Percentiles rank a stretch among this genome's conserved stretches.
phyloP scores from a whole-genome alignment of 2,797 vertebrate genomes.

The Sebastes itinus region DNA sequence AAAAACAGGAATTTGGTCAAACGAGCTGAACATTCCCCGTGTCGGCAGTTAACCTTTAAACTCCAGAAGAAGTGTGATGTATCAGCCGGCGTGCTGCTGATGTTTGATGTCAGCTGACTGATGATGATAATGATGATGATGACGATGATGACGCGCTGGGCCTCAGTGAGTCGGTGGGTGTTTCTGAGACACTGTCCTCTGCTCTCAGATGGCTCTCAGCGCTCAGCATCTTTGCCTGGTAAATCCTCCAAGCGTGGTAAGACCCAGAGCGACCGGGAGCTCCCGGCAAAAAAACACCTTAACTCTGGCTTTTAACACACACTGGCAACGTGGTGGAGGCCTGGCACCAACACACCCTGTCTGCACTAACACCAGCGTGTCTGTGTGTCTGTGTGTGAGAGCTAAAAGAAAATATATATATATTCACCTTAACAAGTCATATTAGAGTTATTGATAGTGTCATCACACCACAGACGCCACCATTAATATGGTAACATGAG shows the following conservation, averaged over 20 bases:
- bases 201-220: slow-evolving; percentile 91
- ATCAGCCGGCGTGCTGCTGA: background rate
- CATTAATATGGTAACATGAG: too few relatives aligned
- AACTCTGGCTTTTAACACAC: slow-evolving; percentile 56
- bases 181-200: slow-evolving; percentile 75
- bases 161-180: background rate
- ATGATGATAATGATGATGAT: too few relatives aligned
- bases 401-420: background rate
- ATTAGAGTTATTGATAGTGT: too few relatives aligned
- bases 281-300: background rate
- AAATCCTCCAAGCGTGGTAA: slow-evolving; percentile 95
- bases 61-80: background rate
- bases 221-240: slow-evolving; percentile 87
- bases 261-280: slow-evolving; percentile 64
- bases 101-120: background rate
- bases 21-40: too few relatives aligned
- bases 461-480: too few relatives aligned
- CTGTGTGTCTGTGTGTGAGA: background rate
- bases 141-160: background rate
- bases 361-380: slow-evolving; percentile 47
- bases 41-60: background rate
- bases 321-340: slow-evolving; percentile 31
- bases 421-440: slow-evolving; percentile 24
- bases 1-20: too few relatives aligned
- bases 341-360: slow-evolving; percentile 25